A percentile compares a stretch with the other conserved stretches of the same genome.
Conservation (phyloP, 2,113 vertebrate genomes). For the Tachysurus vachellii region DNA sequence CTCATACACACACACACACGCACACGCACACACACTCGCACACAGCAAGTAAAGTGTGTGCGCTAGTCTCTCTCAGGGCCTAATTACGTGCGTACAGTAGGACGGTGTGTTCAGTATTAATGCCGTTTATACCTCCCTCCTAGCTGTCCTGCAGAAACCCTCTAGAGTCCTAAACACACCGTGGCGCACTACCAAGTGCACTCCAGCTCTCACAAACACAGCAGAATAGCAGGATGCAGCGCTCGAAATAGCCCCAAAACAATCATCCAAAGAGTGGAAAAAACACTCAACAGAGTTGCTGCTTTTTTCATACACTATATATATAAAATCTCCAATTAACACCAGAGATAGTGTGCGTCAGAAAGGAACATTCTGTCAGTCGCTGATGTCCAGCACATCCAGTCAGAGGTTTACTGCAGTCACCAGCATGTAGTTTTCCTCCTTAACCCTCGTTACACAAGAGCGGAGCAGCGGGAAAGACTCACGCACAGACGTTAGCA, state of each 20-base stretch:
- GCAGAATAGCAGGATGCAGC: constrained; percentile 7
- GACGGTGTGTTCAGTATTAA: constrained; percentile 4
- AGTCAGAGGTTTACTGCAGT: neutral
- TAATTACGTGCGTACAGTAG: constrained; percentile 23
- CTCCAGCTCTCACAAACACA: constrained; percentile 9
- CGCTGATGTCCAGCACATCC: neutral
- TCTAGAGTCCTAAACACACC: neutral
- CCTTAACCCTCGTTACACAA: neutral
- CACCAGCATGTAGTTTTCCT: neutral
- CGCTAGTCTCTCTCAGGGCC: constrained; percentile 17
- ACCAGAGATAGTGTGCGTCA: neutral
- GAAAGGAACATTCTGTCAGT: neutral
- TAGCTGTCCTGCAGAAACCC: constrained; percentile 16
- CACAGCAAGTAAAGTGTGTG: neutral
- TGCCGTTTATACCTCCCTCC: constrained; percentile 9
- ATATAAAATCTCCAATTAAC: neutral
- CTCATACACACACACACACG: neutral
- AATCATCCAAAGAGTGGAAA: neutral
- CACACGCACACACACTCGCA: no score
- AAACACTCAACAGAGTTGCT: neutral
- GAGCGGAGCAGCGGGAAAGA: neutral
- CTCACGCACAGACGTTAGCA: neutral
- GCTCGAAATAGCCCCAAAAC: neutral
- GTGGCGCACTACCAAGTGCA: neutral
- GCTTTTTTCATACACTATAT: neutral